Conservation (phyloP, 2,888 invertebrate genomes). For the Acrobeloides nanus region DNA sequence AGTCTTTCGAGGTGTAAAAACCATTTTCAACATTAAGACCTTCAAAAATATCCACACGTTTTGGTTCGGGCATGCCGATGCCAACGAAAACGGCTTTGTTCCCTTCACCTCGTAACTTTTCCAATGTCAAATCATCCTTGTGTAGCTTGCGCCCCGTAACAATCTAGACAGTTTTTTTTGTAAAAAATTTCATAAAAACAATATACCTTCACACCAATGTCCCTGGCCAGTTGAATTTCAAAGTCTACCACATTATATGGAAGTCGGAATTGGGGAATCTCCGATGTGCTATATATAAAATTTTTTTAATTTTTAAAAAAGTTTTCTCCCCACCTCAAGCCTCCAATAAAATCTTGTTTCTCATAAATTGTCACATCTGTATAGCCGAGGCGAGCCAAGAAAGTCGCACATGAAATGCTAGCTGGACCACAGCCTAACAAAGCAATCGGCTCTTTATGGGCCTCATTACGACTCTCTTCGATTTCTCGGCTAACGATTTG, state of each 20-base stretch:
- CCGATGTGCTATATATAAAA: conserved; percentile 67
- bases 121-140: conserved; percentile 55
- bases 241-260: conserved; percentile 85
- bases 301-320: conserved; percentile 12
- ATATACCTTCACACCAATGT: conserved; percentile 78
- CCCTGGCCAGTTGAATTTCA: conserved; percentile 80
- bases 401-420: conserved; percentile 89
- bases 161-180: conserved; percentile 43
- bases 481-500: conserved; percentile 72
- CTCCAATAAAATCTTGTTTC: conserved; percentile 76
- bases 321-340: conserved; percentile 66
- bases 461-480: conserved; percentile 34
- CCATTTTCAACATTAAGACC: conserved; percentile 72
- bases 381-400: conserved; percentile 85
- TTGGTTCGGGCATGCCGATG: conserved; percentile 61
- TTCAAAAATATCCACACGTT: conserved; percentile 48
- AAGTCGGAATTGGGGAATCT: conserved; percentile 92
- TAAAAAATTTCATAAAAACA: conserved; percentile 8
- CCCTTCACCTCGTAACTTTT: conserved; percentile 64
- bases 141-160: conserved; percentile 69
- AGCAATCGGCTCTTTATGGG: conserved; percentile 62
- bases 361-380: conserved; percentile 83
- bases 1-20: conserved; percentile 88
- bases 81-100: conserved; percentile 69
- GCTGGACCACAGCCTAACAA: conserved; percentile 91